These are phyloP conservation scores for Heliconius erato DNA, from an alignment of 2,888 invertebrate genomes.

Conservation along the genomic window DNA sequence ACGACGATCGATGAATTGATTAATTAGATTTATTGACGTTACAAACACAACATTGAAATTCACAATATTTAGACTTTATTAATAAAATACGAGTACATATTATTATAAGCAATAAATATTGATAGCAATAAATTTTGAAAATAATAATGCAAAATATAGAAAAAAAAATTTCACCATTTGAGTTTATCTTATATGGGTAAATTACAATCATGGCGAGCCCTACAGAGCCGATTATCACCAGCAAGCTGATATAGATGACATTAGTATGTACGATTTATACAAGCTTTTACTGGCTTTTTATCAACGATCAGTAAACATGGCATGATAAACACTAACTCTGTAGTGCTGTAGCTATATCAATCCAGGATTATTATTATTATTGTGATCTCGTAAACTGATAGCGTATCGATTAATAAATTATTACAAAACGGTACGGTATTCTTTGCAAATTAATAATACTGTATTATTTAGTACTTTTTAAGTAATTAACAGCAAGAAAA, in stretches of 20 bases:
- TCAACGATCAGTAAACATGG: slow-evolving; percentile 75
- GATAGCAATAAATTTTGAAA: not conserved
- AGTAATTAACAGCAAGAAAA: too few species aligned
- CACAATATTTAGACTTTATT: too few species aligned
- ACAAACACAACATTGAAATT: too few species aligned
- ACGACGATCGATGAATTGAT: too few species aligned
- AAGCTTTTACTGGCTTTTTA: slow-evolving; percentile 74
- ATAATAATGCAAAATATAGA: not conserved
- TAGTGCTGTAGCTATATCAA: slow-evolving; percentile 48
- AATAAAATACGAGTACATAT: not conserved
- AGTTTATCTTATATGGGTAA: not conserved
- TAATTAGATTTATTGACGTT: too few species aligned
- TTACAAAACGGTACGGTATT: slow-evolving; percentile 10
- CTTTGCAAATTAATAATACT: too few species aligned
- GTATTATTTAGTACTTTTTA: too few species aligned
- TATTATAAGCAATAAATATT: not conserved
- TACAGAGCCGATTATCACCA: slow-evolving; percentile 41
- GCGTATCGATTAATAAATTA: slow-evolving; percentile 34
- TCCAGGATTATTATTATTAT: slow-evolving; percentile 37
- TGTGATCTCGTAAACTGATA: slow-evolving; percentile 41
- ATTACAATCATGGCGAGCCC: slow-evolving; percentile 4
- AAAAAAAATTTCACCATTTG: not conserved
- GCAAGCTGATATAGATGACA: slow-evolving; percentile 42
- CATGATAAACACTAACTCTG: slow-evolving; percentile 65
- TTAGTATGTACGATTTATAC: slow-evolving; percentile 58